Conservation (phyloP, 2,888 invertebrate species). For the Glyphotaelius pellucidus region DNA sequence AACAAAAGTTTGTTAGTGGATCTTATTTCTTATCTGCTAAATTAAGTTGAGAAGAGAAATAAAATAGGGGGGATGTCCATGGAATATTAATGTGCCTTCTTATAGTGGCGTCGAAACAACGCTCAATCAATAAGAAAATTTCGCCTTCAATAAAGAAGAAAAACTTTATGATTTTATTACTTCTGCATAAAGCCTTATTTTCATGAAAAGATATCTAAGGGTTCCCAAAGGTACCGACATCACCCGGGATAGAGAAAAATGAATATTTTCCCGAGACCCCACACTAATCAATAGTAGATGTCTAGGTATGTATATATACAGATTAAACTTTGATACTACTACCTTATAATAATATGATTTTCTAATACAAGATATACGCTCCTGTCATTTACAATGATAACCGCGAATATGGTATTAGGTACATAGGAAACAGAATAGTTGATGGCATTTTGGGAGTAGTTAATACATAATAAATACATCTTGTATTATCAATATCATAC, state of each 20-base stretch:
- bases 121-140: not conserved
- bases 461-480: too few relatives aligned
- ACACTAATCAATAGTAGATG: too few relatives aligned
- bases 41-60: not conserved
- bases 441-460: not conserved
- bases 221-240: not conserved
- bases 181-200: not conserved
- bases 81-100: conserved; percentile 10
- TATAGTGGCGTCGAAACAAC: not conserved
- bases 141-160: not conserved
- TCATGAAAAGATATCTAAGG: not conserved
- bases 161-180: not conserved
- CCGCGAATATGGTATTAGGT: not conserved
- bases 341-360: not conserved
- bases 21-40: not conserved
- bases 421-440: not conserved
- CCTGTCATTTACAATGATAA: not conserved
- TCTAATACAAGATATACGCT: not conserved
- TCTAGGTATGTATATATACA: too few relatives aligned
- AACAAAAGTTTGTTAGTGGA: not conserved
- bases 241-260: not conserved
- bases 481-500: too few relatives aligned
- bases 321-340: too few relatives aligned
- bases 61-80: not conserved
- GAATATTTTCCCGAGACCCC: too few relatives aligned